Evolutionary conservation across 2,888 invertebrate species (phyloP).

Genomic region (Spatulosminthurus flaviceps): DNA sequence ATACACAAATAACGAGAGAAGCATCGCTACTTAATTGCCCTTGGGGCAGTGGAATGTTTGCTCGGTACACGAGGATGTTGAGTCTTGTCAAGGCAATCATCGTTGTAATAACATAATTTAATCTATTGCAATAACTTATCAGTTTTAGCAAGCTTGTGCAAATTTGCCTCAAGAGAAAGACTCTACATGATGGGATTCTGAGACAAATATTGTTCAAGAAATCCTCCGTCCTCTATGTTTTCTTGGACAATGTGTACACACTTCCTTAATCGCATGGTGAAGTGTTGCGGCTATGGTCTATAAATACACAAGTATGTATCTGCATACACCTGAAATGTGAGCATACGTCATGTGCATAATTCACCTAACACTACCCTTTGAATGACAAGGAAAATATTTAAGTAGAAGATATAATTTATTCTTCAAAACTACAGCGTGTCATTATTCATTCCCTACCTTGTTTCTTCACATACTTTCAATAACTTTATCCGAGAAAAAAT

Average conservation of each 20-base stretch:
- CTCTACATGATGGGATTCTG: background rate
- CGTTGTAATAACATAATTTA: slow-evolving; percentile 20
- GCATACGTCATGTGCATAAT: too few relatives aligned
- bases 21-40: too few relatives aligned
- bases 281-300: background rate
- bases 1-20: too few relatives aligned
- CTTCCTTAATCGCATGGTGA: background rate
- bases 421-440: too few relatives aligned
- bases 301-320: background rate
- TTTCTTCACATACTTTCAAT: too few relatives aligned
- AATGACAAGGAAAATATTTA: too few relatives aligned
- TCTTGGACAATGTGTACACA: slow-evolving; percentile 1
- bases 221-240: background rate
- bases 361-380: too few relatives aligned
- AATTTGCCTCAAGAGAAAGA: background rate
- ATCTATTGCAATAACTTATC: background rate
- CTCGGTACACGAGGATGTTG: background rate
- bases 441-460: too few relatives aligned
- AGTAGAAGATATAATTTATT: too few relatives aligned
- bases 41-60: too few relatives aligned
- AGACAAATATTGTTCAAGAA: background rate
- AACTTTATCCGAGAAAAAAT: too few relatives aligned
- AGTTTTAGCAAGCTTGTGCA: background rate
- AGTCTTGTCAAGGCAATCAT: slow-evolving; percentile 17
- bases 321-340: too few relatives aligned